Conservation (phyloP, 2,888 invertebrate species). For the Cancer borealis region DNA sequence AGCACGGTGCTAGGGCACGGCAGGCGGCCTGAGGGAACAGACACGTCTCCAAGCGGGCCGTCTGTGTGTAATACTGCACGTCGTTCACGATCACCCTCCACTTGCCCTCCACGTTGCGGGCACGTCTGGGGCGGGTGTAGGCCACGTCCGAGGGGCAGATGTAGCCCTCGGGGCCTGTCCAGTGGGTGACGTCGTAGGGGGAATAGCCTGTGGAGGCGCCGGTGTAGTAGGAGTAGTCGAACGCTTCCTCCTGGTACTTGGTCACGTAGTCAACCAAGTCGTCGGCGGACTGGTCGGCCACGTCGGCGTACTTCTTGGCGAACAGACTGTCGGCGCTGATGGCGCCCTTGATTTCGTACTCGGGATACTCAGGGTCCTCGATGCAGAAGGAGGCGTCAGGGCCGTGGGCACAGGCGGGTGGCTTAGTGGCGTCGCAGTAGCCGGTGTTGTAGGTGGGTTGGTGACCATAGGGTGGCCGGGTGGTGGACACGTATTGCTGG, state of each 20-base stretch:
- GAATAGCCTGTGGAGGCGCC: conserved; percentile 77
- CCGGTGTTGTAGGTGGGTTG: conserved; percentile 48
- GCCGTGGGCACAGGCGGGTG: conserved; percentile 78
- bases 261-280: conserved; percentile 78
- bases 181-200: conserved; percentile 78
- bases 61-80: conserved; percentile 78
- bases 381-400: conserved; percentile 77
- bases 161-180: conserved; percentile 78
- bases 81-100: conserved; percentile 78
- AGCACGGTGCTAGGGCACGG: conserved; percentile 78
- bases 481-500: neutral
- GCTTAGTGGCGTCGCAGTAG: conserved; percentile 78
- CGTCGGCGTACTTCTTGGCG: conserved; percentile 78
- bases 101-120: conserved; percentile 78
- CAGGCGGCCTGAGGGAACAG: conserved; percentile 77
- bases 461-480: conserved; percentile 39
- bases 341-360: conserved; percentile 78
- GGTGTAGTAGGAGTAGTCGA: conserved; percentile 78
- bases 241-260: conserved; percentile 77
- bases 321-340: conserved; percentile 77
- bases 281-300: conserved; percentile 78
- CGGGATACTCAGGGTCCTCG: conserved; percentile 78
- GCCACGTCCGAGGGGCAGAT: conserved; percentile 78
- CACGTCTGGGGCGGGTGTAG: conserved; percentile 78
- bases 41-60: conserved; percentile 78